Conservation (phyloP, 2,797 vertebrate genomes). For the Sebastes matsubarae region DNA sequence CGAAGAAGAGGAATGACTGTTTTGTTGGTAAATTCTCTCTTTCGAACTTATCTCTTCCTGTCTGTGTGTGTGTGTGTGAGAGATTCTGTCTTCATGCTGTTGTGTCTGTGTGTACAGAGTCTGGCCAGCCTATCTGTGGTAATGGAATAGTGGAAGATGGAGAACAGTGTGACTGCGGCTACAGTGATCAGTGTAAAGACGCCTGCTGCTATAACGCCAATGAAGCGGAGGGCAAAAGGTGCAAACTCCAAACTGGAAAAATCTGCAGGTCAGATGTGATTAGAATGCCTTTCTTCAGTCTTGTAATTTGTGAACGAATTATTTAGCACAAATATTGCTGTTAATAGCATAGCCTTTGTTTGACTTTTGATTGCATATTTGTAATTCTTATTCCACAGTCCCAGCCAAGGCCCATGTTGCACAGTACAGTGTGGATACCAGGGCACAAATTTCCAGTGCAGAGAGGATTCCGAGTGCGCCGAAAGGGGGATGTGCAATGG, state of each 20-base stretch:
- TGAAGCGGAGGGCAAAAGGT: constrained; percentile 84
- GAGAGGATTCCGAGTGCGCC: constrained; percentile 91
- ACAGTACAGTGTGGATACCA: constrained; percentile 84
- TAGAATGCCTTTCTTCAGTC: not conserved
- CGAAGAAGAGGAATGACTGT: constrained; percentile 89
- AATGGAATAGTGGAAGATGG: constrained; percentile 93
- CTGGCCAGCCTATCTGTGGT: constrained; percentile 96
- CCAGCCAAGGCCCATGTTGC: constrained; percentile 96
- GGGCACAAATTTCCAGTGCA: constrained; percentile 77
- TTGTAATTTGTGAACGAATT: not conserved
- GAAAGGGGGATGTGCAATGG: constrained; percentile 87
- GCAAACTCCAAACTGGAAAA: constrained; percentile 86
- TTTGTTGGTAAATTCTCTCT: constrained; percentile 90
- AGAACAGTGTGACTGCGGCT: constrained; percentile 96
- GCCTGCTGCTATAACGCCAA: constrained; percentile 90
- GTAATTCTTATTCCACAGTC: constrained; percentile 76
- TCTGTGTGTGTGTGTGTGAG: not conserved
- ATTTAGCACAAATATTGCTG: not conserved
- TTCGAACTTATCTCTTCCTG: not conserved
- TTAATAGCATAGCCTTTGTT: not conserved
- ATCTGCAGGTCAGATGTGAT: constrained; percentile 86
- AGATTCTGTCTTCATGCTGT: constrained; percentile 8
- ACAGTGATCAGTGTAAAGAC: constrained; percentile 94
- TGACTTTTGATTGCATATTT: not conserved
- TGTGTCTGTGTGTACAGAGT: constrained; percentile 83